phyloP scores from a whole-genome alignment of 2,113 vertebrate species.

The Gnathonemus longibarbis region DNA sequence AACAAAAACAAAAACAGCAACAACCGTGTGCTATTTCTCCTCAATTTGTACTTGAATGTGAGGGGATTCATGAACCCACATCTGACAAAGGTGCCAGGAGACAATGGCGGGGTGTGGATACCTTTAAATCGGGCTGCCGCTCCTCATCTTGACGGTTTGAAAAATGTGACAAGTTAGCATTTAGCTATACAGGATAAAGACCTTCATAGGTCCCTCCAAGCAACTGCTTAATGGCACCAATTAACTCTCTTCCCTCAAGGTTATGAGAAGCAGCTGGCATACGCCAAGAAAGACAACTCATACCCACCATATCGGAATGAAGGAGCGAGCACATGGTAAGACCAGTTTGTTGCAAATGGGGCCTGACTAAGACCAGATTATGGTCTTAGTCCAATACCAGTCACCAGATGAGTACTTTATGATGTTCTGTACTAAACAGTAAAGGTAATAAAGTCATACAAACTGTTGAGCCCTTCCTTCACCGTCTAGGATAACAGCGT shows the following conservation, averaged over 20 bases:
- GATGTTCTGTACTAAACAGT: background rate
- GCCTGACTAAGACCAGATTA: background rate
- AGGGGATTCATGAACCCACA: background rate
- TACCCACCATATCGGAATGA: slow-evolving; percentile 61
- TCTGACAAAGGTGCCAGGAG: background rate
- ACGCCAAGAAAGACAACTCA: slow-evolving; percentile 49
- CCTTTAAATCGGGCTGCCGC: background rate
- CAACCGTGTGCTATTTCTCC: background rate
- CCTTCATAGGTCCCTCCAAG: background rate
- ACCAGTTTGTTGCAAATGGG: background rate
- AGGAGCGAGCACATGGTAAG: slow-evolving; percentile 66
- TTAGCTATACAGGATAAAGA: background rate
- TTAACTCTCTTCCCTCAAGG: slow-evolving; percentile 41
- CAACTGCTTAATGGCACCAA: background rate
- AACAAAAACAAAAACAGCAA: background rate
- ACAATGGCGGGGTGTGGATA: background rate
- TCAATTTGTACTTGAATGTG: background rate
- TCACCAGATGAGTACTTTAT: background rate
- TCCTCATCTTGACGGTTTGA: background rate
- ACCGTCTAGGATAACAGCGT: slow-evolving; percentile 77
- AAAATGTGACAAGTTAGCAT: background rate
- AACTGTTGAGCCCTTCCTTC: background rate
- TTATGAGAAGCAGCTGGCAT: slow-evolving; percentile 60
- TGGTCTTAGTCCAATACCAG: background rate
- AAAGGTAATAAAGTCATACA: background rate